Evolutionary conservation across 2,113 vertebrate genomes (phyloP).

Genomic region (Calyptommatus sinebrachiatus): DNA sequence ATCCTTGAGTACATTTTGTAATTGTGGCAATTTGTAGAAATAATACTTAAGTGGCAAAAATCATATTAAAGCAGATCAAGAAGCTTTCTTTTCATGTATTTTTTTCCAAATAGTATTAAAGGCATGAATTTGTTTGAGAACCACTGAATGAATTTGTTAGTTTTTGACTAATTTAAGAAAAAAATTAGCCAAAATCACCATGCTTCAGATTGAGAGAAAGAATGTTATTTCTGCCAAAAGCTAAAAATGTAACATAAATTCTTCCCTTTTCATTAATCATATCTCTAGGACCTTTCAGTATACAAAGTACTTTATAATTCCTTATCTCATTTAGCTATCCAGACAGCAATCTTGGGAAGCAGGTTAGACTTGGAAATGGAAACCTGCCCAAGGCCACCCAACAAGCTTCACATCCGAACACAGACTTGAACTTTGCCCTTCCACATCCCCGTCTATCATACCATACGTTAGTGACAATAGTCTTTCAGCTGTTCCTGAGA

Average conservation of each 20-base stretch:
- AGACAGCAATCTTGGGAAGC: background rate
- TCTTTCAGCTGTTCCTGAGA: background rate
- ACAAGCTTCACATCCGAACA: constrained; percentile 21
- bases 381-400: constrained; percentile 22
- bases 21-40: background rate
- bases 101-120: background rate
- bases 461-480: background rate
- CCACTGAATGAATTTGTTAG: too few relatives aligned
- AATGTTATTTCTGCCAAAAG: background rate
- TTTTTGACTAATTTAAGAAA: too few relatives aligned
- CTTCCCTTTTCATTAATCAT: background rate
- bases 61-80: background rate
- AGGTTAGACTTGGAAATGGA: constrained; percentile 10
- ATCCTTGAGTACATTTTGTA: background rate
- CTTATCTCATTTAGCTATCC: constrained; percentile 6
- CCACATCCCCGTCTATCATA: constrained; percentile 10
- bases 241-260: background rate
- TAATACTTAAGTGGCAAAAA: background rate
- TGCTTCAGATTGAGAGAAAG: background rate
- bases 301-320: background rate
- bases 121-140: background rate
- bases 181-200: background rate
- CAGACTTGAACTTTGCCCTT: constrained; percentile 25
- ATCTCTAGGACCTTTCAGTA: background rate
- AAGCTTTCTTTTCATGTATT: background rate